phyloP scores from a whole-genome alignment of 2,797 vertebrate genomes.

The Siniperca scherzeri region DNA sequence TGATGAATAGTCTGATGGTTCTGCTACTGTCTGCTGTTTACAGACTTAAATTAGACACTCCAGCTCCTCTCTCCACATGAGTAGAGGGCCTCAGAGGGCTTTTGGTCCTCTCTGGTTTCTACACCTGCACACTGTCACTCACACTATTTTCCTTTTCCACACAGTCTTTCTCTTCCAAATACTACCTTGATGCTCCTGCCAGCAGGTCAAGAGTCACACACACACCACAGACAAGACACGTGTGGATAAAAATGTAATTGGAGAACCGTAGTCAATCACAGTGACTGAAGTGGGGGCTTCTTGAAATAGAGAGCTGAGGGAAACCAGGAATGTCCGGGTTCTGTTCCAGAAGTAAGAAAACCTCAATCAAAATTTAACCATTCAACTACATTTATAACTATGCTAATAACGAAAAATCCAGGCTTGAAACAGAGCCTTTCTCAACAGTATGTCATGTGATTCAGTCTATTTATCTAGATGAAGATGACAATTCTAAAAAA shows the following conservation, averaged over 20 bases:
- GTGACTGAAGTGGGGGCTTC: neutral
- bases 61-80: conserved; percentile 23
- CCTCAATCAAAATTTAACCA: neutral
- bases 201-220: conserved; percentile 42
- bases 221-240: conserved; percentile 18
- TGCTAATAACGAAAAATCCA: neutral
- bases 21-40: conserved; percentile 27
- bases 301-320: neutral
- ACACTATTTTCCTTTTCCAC: conserved; percentile 45
- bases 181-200: conserved; percentile 26
- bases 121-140: conserved; percentile 53
- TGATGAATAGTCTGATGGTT: conserved; percentile 8
- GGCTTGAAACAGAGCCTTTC: neutral
- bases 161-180: conserved; percentile 31
- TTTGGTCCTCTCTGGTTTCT: conserved; percentile 31
- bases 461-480: neutral
- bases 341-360: neutral
- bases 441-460: neutral
- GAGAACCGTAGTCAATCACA: neutral
- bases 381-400: neutral
- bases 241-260: conserved; percentile 34
- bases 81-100: conserved; percentile 13
- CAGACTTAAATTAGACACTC: conserved; percentile 17
- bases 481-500: no score
- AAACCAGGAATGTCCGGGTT: neutral